A percentile compares a stretch with the other conserved stretches of the same genome.
phyloP scores from a whole-genome alignment of 2,797 vertebrate species.

The Pempheris klunzingeri region DNA sequence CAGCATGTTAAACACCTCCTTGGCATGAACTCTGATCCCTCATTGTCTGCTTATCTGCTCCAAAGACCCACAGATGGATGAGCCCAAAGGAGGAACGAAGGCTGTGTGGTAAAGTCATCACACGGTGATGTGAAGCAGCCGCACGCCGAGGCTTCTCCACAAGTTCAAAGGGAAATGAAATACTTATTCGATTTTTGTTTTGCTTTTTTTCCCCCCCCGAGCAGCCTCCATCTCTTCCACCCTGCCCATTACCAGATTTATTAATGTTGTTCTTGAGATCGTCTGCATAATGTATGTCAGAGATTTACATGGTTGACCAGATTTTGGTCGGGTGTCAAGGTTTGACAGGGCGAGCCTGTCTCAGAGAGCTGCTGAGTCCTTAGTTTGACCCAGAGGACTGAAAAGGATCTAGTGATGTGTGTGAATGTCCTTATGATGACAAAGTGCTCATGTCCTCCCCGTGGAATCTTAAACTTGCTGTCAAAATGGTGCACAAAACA shows the following conservation, averaged over 20 bases:
- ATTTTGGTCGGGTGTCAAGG: slow-evolving; percentile 62
- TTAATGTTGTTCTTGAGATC: slow-evolving; percentile 75
- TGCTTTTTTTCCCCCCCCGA: slow-evolving; percentile 31
- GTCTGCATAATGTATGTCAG: slow-evolving; percentile 72
- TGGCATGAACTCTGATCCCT: slow-evolving; percentile 68
- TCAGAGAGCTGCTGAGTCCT: slow-evolving; percentile 58
- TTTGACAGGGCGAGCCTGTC: slow-evolving; percentile 59
- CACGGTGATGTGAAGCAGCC: slow-evolving; percentile 74
- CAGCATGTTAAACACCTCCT: slow-evolving; percentile 62
- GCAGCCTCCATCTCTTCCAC: slow-evolving; percentile 51
- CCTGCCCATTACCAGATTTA: slow-evolving; percentile 75
- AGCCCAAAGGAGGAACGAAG: slow-evolving; percentile 51
- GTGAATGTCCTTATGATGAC: slow-evolving; percentile 56
- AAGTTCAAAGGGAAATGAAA: slow-evolving; percentile 81
- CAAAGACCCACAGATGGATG: slow-evolving; percentile 72
- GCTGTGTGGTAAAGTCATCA: slow-evolving; percentile 82
- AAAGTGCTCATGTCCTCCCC: slow-evolving; percentile 44
- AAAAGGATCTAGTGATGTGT: slow-evolving; percentile 54
- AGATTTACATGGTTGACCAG: slow-evolving; percentile 69
- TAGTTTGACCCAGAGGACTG: slow-evolving; percentile 64
- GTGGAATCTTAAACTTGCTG: slow-evolving; percentile 56
- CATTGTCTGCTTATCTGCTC: slow-evolving; percentile 75
- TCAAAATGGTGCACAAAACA: slow-evolving; percentile 19
- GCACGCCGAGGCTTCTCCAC: slow-evolving; percentile 56
- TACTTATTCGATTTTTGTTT: slow-evolving; percentile 72